Evolutionary conservation across 2,888 invertebrate species (phyloP).

Genomic region (Ormia ochracea): DNA sequence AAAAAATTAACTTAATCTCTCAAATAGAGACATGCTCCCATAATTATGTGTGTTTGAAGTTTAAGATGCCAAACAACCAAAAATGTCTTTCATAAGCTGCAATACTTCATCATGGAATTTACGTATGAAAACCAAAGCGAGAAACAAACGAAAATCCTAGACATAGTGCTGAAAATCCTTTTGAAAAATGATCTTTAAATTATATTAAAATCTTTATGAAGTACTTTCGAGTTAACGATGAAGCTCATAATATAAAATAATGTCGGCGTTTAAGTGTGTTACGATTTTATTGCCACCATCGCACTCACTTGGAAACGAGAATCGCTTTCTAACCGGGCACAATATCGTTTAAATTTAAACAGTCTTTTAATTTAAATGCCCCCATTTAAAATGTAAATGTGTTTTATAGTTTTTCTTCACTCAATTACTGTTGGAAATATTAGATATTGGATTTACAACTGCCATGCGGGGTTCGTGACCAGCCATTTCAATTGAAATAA

Average conservation of each 20-base stretch:
- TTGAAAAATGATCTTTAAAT: slow-evolving; percentile 55
- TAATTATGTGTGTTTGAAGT: neutral
- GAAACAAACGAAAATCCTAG: slow-evolving; percentile 22
- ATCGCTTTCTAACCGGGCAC: neutral
- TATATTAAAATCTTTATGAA: slow-evolving; percentile 49
- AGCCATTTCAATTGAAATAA: no score
- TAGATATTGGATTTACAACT: no score
- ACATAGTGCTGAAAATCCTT: slow-evolving; percentile 48
- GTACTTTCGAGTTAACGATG: slow-evolving; percentile 19
- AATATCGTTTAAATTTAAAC: no score
- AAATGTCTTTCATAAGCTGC: slow-evolving; percentile 35
- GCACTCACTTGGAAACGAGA: neutral
- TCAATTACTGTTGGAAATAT: no score
- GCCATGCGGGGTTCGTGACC: no score
- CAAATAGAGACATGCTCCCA: slow-evolving; percentile 26
- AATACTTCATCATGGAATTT: slow-evolving; percentile 46
- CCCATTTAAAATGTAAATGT: no score
- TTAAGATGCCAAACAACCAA: slow-evolving; percentile 21
- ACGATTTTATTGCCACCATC: slow-evolving; percentile 6
- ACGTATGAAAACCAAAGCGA: slow-evolving; percentile 1
- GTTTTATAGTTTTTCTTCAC: no score
- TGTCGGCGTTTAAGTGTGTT: neutral
- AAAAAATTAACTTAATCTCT: slow-evolving; percentile 51
- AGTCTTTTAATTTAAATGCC: no score
- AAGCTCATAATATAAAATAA: slow-evolving; percentile 34